These are phyloP conservation scores for Siphamia tubifer DNA, from an alignment of 2,113 vertebrate species.

Conservation along the genomic window DNA sequence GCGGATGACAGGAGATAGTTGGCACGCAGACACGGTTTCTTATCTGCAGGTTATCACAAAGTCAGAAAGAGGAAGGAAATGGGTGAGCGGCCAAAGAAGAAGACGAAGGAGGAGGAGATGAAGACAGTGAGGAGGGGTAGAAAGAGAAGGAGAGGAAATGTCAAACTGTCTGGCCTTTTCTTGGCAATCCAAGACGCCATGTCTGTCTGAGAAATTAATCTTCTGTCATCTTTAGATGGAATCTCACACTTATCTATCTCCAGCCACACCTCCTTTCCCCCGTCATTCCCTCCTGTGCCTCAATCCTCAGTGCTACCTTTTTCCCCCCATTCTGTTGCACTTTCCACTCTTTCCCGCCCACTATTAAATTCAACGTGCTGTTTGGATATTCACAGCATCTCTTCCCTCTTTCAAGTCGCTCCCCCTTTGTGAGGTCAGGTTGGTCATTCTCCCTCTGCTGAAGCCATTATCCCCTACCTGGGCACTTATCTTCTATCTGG, in stretches of 20 bases:
- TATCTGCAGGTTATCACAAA: slow-evolving; percentile 59
- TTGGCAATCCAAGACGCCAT: slow-evolving; percentile 47
- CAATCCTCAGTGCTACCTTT: neutral
- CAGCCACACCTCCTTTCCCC: slow-evolving; percentile 1
- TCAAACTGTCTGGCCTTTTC: slow-evolving; percentile 69
- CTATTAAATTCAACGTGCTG: neutral
- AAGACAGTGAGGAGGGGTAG: slow-evolving; percentile 1
- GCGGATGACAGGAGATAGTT: slow-evolving; percentile 34
- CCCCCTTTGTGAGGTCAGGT: neutral
- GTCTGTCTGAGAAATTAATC: slow-evolving; percentile 70
- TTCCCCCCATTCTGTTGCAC: neutral
- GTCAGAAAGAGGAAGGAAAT: slow-evolving; percentile 25
- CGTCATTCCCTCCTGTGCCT: neutral
- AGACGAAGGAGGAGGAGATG: slow-evolving; percentile 1
- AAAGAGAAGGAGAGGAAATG: slow-evolving; percentile 23
- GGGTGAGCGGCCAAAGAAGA: neutral
- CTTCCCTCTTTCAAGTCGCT: neutral
- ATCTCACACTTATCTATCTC: slow-evolving; percentile 55
- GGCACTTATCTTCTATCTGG: slow-evolving; percentile 46
- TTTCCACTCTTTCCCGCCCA: neutral
- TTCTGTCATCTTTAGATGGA: slow-evolving; percentile 63
- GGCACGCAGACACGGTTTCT: slow-evolving; percentile 23
- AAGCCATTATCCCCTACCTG: slow-evolving; percentile 37
- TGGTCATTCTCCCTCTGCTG: slow-evolving; percentile 16
- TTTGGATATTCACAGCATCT: slow-evolving; percentile 7